Base-by-base conservation (phyloP, 2,888 invertebrate genomes). In the Harmothoe impar region DNA sequence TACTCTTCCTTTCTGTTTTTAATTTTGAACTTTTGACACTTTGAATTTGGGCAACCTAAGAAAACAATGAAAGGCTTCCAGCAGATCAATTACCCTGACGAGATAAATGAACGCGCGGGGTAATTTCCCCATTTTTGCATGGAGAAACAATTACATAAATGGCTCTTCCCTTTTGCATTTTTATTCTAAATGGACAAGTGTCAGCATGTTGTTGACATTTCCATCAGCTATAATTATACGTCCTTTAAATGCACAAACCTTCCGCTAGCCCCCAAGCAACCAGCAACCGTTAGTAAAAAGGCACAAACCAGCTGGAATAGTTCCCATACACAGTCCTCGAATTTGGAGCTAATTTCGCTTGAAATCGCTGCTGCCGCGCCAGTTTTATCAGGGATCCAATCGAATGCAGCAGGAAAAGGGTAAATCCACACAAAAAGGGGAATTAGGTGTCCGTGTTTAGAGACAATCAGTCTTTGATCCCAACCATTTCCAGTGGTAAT, bases 181-280 rank as follows among this genome's bases (percentile, higher is more conserved):
- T 81, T 3, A 20, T 81, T 33, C 43, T 43, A 81, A 81, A 43
- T 81, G 81, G 81, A 43, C 81, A 81, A 0, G 81, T 35, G 35
- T 81, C 81, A 81, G 43, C 33, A 33, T 43, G 35, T 81, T 33
- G 81, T 43, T 81, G 33, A 81, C 81, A 81, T 81, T 81, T 81
- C 17, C 23, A 23, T 43, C 81, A 25, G 81, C 81, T 81, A 81
- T 81, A 81, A 81, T 35, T 81, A 25, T 81, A 43, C 7, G 20
- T 25, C 15, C 81, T 33, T 31, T 77, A 77, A 77, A 25, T n/a
- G 62, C 20, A 62, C 62, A 20, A 15, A 62, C 23, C 3, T 3
- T 62, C 62, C 3, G 62, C 62, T 12, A 62, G n/a, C 3, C 62
- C 54, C n/a, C 20, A n/a, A 3, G 23, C 20, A n/a, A 20, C 62